Conservation (phyloP, 37 sponge, comb jelly and placozoan species). For the Oopsacas minuta region DNA sequence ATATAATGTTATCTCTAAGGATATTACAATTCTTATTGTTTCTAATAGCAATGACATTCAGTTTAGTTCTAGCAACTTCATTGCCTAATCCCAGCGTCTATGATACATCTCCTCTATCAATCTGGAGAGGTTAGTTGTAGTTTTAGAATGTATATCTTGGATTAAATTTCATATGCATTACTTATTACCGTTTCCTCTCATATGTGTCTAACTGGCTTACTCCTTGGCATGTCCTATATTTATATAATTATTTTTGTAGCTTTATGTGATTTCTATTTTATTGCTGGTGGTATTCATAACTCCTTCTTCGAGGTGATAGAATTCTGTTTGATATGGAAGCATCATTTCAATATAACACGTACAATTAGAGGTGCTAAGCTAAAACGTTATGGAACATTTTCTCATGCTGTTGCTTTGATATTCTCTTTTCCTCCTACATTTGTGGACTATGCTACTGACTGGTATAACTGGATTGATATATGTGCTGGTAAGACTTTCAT, state of each 20-base stretch:
- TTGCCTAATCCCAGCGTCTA: background rate
- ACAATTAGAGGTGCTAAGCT: background rate
- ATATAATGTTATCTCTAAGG: background rate
- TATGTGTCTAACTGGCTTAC: too few species aligned
- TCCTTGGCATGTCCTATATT: too few species aligned
- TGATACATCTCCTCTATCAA: background rate
- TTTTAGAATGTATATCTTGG: background rate
- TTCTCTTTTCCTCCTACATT: background rate
- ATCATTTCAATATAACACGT: background rate
- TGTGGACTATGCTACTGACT: slow-evolving; percentile 8
- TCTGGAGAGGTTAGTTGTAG: background rate
- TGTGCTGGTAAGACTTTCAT: background rate
- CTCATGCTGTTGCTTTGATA: background rate
- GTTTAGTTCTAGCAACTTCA: background rate
- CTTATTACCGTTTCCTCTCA: too few species aligned
- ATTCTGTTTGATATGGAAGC: slow-evolving; percentile 5
- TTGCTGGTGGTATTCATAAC: background rate
- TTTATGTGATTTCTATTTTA: background rate
- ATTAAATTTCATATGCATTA: too few species aligned
- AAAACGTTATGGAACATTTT: background rate
- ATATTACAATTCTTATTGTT: background rate
- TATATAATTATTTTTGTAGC: too few species aligned
- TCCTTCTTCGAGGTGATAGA: background rate
- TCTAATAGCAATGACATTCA: slow-evolving; percentile 9
- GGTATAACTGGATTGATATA: background rate